Base-by-base conservation (phyloP, 1,140 invertebrate species). In the Zaprionus vittiger region DNA sequence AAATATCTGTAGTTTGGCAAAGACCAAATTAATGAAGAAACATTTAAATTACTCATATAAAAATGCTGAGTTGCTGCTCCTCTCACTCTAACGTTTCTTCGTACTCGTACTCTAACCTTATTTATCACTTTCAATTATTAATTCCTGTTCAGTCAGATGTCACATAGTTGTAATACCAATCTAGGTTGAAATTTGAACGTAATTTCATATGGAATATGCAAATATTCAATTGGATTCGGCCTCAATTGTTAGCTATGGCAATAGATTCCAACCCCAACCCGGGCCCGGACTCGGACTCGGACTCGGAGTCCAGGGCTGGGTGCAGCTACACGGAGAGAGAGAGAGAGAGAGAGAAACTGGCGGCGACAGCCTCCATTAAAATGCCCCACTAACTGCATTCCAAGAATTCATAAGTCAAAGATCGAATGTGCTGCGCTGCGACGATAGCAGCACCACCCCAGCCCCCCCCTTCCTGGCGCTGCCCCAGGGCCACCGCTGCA, bases 371-470 rank as follows among this genome's bases (percentile, higher is more conserved):
- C 63, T 84, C 78, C 85, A 89, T 89, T 89, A 89, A 89, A 81
- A 90, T 83, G 81, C 74, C 73, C 80, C 84, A 85, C 82, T 85
- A 85, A 82, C 86, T 85, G 85, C 85, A 90, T 90, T 90, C 85
- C 85, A 86, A 90, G 85, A 90, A 90, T 90, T 90, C 75, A 90
- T 77, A 90, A 90, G 85, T 90, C 85, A 90, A 90, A 90, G 85
- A 90, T 90, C 85, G 85, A 90, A 91, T 91, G 71, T 86, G 79
- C 76, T 57, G 67, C 69, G 76, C 72, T 76, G 63, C 80, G 78
- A 80, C 73, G 83, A 87, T 87, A 81, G 74, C 87, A 80, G 61
- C 55, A n/a, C 38, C 34, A 1, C 14, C 14, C 24, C 24, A 6
- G 3, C n/a, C 41, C 15, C 2, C 3, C 26, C 11, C 22, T 47